Evolutionary conservation across 2,888 invertebrate species (phyloP).

Genomic region (Alsophila aescularia): DNA sequence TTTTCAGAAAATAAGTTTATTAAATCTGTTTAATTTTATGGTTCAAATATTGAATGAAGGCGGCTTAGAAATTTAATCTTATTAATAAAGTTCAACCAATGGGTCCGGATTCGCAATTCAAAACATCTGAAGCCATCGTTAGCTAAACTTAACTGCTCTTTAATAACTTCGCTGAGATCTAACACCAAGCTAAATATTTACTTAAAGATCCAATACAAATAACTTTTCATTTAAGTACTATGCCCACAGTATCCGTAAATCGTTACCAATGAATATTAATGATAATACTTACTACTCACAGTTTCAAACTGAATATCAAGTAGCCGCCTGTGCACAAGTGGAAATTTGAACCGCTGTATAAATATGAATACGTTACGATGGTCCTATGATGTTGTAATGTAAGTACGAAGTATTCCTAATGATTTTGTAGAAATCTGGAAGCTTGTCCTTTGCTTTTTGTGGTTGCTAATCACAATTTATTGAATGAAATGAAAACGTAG

Average conservation of each 20-base stretch:
- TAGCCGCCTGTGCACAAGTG: slow-evolving; percentile 21
- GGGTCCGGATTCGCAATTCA: neutral
- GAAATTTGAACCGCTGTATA: slow-evolving; percentile 20
- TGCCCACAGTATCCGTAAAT: slow-evolving; percentile 35
- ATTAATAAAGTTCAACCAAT: neutral
- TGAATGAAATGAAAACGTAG: too few relatives aligned
- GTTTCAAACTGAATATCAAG: slow-evolving; percentile 49
- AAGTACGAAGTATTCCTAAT: neutral
- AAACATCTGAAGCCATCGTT: neutral
- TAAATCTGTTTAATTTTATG: too few relatives aligned
- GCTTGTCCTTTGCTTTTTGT: too few relatives aligned
- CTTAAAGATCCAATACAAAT: slow-evolving; percentile 2
- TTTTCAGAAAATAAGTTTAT: too few relatives aligned
- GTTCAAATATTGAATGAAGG: too few relatives aligned
- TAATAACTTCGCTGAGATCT: neutral
- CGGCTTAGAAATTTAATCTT: neutral
- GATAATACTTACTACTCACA: slow-evolving; percentile 40
- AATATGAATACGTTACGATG: slow-evolving; percentile 19
- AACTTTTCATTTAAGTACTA: slow-evolving; percentile 1
- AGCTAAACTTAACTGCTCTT: neutral
- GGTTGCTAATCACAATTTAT: too few relatives aligned
- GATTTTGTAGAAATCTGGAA: too few relatives aligned
- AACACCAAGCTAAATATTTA: slow-evolving; percentile 1
- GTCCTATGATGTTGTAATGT: neutral
- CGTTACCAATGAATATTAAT: slow-evolving; percentile 53